These are phyloP conservation scores for Fundulus diaphanus DNA, from an alignment of 2,797 vertebrate genomes.

Conservation along the genomic window DNA sequence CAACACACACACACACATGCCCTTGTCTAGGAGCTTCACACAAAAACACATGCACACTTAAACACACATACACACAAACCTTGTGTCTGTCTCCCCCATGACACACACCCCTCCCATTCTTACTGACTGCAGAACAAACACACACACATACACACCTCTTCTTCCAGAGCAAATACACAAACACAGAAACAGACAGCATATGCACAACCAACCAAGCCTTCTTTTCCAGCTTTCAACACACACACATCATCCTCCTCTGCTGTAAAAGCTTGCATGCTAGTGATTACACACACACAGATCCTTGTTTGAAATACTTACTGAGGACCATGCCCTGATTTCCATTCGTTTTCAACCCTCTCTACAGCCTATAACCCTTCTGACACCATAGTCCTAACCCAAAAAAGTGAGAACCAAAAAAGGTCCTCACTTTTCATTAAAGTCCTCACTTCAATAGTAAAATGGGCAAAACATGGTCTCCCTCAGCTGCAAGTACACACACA, in stretches of 20 bases:
- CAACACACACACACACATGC: constrained; percentile 71
- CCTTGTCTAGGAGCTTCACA: constrained; percentile 68
- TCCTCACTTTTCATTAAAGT: too few species aligned
- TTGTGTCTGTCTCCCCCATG: constrained; percentile 68
- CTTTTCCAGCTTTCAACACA: constrained; percentile 77
- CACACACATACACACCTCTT: constrained; percentile 39
- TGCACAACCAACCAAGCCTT: constrained; percentile 72
- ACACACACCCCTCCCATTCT: constrained; percentile 76
- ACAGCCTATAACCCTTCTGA: too few species aligned
- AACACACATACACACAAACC: constrained; percentile 59
- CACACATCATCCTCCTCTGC: constrained; percentile 67
- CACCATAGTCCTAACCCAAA: too few species aligned
- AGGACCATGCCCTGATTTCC: too few species aligned
- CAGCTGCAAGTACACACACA: constrained; percentile 37
- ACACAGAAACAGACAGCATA: constrained; percentile 63
- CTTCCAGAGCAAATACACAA: constrained; percentile 66
- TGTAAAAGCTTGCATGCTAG: constrained; percentile 63
- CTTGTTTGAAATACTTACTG: too few species aligned
- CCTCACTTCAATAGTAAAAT: too few species aligned
- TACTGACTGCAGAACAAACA: constrained; percentile 78
- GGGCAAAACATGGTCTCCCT: too few species aligned
- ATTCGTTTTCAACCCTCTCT: too few species aligned
- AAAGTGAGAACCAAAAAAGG: too few species aligned
- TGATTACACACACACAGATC: constrained; percentile 5
- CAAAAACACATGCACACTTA: constrained; percentile 40